phyloP scores from a whole-genome alignment of 2,113 vertebrate genomes.

The Mastomys natalensis region DNA sequence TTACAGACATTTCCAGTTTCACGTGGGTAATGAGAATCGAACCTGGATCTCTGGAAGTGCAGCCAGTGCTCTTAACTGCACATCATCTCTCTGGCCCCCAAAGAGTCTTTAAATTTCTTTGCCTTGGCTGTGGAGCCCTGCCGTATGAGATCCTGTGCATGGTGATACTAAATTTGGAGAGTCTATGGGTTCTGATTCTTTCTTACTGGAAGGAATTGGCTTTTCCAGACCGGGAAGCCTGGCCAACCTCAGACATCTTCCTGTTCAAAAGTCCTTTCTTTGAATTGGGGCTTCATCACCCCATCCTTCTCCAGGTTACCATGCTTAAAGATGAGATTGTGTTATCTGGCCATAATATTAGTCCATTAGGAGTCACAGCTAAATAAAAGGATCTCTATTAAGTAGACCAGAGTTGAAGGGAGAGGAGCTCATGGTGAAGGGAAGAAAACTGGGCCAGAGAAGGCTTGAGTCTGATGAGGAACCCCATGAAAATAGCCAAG shows the following conservation, averaged over 20 bases:
- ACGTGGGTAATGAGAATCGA: not conserved
- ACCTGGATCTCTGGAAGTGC: not conserved
- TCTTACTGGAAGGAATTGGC: not conserved
- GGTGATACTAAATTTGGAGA: not conserved
- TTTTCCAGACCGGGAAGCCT: not conserved
- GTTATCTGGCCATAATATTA: slow-evolving; percentile 3
- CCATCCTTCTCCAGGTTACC: not conserved
- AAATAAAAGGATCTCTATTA: slow-evolving; percentile 3
- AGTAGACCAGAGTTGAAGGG: not conserved
- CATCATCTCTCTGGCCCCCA: not conserved
- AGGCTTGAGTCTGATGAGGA: not conserved
- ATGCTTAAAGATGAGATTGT: not conserved
- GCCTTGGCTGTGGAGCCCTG: not conserved
- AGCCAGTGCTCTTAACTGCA: not conserved
- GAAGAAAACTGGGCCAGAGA: not conserved
- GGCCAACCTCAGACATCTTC: not conserved
- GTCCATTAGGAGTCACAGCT: not conserved
- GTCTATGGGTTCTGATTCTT: not conserved
- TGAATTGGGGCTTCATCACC: not conserved
- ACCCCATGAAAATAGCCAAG: not conserved
- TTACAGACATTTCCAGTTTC: not conserved
- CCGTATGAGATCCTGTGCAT: not conserved
- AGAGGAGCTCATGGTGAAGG: not conserved
- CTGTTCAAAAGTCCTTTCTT: slow-evolving; percentile 6
- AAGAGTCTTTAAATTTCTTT: not conserved